Evolutionary conservation across 2,888 invertebrate species (phyloP).

Genomic region (Limnephilus auricula): DNA sequence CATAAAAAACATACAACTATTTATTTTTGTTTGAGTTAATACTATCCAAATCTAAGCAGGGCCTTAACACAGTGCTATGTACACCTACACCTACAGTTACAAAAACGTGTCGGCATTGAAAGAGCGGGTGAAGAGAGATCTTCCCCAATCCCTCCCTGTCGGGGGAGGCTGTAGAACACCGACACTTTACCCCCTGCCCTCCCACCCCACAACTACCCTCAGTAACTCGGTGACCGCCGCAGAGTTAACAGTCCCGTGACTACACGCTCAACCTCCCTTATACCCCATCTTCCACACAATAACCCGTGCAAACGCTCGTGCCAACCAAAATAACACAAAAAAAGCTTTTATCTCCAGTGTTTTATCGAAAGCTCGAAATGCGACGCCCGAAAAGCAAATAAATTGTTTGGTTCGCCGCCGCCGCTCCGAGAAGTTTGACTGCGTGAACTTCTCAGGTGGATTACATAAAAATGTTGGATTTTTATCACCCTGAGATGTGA

Average conservation of each 20-base stretch:
- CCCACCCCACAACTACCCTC: constrained; percentile 38
- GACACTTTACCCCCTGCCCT: constrained; percentile 45
- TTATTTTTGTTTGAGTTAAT: too few species aligned
- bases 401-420: not conserved
- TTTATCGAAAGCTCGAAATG: not conserved
- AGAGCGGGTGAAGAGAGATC: not conserved
- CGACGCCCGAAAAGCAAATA: not conserved
- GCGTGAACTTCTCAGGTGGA: constrained; percentile 28
- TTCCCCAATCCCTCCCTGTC: constrained; percentile 35
- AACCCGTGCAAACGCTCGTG: not conserved
- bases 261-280: not conserved
- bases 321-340: not conserved
- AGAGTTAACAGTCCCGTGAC: not conserved
- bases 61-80: not conserved
- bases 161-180: constrained; percentile 55
- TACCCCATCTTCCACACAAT: not conserved
- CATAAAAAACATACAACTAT: too few species aligned
- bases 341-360: not conserved
- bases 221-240: constrained; percentile 49
- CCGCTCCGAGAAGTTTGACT: not conserved
- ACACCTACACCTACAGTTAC: not conserved
- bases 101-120: not conserved
- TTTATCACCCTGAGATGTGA: constrained; percentile 15
- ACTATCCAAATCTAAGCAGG: not conserved
- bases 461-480: constrained; percentile 18